Conservation (phyloP, 2,113 vertebrate species). For the Malurus melanocephalus region DNA sequence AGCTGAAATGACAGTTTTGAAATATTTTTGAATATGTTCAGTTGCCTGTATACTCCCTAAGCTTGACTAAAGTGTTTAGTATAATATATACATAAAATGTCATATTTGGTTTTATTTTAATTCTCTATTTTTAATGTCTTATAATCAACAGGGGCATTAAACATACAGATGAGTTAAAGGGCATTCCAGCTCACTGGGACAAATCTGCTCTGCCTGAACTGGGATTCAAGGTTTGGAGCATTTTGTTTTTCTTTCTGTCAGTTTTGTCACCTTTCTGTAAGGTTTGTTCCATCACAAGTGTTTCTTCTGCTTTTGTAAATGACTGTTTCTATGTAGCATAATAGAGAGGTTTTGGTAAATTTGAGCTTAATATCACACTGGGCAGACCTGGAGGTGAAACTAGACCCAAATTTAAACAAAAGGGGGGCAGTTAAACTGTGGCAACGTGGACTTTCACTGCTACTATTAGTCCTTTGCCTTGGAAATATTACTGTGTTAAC, state of each 20-base stretch:
- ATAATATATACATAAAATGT: not conserved
- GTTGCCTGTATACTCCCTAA: not conserved
- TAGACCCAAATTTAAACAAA: not conserved
- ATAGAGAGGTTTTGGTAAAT: not conserved
- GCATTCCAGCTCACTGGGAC: constrained; percentile 85
- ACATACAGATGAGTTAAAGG: constrained; percentile 3
- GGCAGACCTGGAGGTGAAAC: not conserved
- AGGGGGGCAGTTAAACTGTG: not conserved
- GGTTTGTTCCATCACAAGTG: not conserved
- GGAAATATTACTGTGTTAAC: not conserved
- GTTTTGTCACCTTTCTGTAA: not conserved
- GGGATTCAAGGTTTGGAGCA: constrained; percentile 78
- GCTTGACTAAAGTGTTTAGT: not conserved
- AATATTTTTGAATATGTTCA: not conserved
- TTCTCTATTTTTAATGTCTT: not conserved
- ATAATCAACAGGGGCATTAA: constrained; percentile 43
- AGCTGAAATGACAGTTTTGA: not conserved
- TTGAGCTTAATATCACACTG: not conserved
- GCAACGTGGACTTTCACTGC: not conserved
- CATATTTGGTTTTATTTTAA: not conserved
- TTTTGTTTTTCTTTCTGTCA: not conserved
- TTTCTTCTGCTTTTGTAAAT: not conserved
- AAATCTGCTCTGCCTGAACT: constrained; percentile 72
- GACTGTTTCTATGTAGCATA: not conserved
- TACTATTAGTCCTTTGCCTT: not conserved